phyloP scores from a whole-genome alignment of 2,113 vertebrate genomes.

The Hiodon tergisus region DNA sequence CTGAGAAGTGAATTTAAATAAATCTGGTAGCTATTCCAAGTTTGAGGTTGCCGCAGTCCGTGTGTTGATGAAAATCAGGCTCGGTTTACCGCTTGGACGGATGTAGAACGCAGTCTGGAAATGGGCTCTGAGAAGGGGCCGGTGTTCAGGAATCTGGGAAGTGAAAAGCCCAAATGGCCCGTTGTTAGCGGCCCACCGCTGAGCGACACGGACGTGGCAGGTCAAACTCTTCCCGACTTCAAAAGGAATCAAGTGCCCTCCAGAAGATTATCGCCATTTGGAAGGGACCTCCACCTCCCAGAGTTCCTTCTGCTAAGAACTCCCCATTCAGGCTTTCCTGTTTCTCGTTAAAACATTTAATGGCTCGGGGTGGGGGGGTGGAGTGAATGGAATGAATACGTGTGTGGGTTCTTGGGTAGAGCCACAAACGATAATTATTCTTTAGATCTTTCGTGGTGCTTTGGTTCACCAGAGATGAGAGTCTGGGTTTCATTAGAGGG shows the following conservation, averaged over 20 bases:
- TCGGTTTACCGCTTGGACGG: background rate
- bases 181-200: background rate
- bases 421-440: background rate
- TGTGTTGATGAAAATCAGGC: background rate
- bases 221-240: background rate
- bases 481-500: constrained; percentile 21
- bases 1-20: too few species aligned
- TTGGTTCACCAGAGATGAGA: background rate
- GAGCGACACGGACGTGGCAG: background rate
- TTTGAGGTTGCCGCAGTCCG: too few species aligned
- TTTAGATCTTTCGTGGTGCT: constrained; percentile 1
- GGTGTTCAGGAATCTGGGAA: background rate
- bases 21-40: too few species aligned
- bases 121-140: background rate
- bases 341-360: constrained; percentile 11
- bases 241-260: constrained; percentile 12
- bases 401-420: background rate
- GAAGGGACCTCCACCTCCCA: background rate
- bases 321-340: background rate
- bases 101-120: background rate
- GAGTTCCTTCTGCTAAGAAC: constrained; percentile 4
- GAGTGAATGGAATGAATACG: background rate
- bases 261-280: background rate
- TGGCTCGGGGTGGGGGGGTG: background rate
- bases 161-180: background rate